A percentile compares a stretch with the other conserved stretches of the same genome.
Conservation (phyloP, 2,113 vertebrate species). For the Callocephalon fimbriatum region DNA sequence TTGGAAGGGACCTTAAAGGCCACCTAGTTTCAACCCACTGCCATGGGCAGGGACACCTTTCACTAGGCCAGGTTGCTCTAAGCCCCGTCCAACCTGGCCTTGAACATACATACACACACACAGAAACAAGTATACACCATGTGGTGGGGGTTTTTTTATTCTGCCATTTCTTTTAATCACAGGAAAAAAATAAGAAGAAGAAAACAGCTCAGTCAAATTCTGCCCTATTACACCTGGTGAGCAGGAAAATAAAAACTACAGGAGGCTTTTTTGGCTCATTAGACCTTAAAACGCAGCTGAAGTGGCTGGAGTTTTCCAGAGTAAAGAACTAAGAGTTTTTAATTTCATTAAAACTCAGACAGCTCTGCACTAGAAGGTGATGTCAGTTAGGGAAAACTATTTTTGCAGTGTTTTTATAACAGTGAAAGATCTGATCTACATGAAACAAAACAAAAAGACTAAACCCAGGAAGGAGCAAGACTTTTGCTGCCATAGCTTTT, state of each 20-base stretch:
- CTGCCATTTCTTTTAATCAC: neutral
- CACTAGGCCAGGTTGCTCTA: neutral
- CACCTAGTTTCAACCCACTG: neutral
- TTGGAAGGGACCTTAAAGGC: neutral
- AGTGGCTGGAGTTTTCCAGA: neutral
- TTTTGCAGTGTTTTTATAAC: neutral
- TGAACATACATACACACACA: accelerated
- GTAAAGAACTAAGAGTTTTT: neutral
- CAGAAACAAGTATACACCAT: neutral
- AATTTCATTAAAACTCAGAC: neutral
- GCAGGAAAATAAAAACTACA: neutral
- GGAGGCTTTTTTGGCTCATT: neutral
- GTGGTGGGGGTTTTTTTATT: neutral
- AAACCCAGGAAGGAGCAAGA: neutral
- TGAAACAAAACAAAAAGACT: neutral
- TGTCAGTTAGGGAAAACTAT: neutral
- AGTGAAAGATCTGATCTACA: neutral
- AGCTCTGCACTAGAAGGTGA: neutral
- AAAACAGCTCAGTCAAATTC: neutral
- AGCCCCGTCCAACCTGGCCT: neutral
- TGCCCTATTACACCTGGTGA: neutral
- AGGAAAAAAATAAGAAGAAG: neutral
- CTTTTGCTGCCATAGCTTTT: neutral
- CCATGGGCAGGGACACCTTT: neutral
- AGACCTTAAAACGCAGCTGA: neutral